Conservation (phyloP, 2,888 invertebrate species). For the Polymixis flavicincta region DNA sequence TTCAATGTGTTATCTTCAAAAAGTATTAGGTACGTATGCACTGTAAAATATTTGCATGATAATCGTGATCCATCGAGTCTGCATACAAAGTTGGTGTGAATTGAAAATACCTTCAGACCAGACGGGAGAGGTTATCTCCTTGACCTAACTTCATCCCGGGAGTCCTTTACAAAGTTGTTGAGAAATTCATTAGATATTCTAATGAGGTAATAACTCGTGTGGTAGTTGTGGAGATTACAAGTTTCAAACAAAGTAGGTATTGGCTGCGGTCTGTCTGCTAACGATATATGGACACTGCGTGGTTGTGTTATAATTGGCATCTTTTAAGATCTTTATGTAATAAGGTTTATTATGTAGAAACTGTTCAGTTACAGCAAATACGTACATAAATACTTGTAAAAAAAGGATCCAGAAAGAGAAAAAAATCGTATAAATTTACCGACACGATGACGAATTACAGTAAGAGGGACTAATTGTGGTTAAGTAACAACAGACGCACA, state of each 20-base stretch:
- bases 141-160: constrained; percentile 49
- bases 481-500: too few species aligned
- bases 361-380: too few species aligned
- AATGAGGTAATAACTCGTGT: constrained; percentile 52
- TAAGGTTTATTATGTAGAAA: neutral
- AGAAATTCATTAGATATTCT: constrained; percentile 56
- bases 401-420: neutral
- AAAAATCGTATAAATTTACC: neutral
- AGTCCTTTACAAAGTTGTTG: constrained; percentile 45
- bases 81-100: constrained; percentile 40
- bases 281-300: constrained; percentile 8
- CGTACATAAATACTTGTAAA: neutral
- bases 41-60: constrained; percentile 57
- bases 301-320: neutral
- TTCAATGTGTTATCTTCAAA: constrained; percentile 53
- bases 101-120: constrained; percentile 38
- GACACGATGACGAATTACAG: too few species aligned
- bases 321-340: neutral
- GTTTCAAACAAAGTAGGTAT: constrained; percentile 21
- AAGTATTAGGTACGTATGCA: constrained; percentile 3
- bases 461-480: too few species aligned
- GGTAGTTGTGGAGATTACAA: constrained; percentile 30
- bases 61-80: constrained; percentile 51
- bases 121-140: constrained; percentile 60
- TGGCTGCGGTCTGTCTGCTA: constrained; percentile 19